These are phyloP conservation scores for Hemibagrus wyckioides DNA, from an alignment of 2,113 vertebrate species.

Conservation along the genomic window DNA sequence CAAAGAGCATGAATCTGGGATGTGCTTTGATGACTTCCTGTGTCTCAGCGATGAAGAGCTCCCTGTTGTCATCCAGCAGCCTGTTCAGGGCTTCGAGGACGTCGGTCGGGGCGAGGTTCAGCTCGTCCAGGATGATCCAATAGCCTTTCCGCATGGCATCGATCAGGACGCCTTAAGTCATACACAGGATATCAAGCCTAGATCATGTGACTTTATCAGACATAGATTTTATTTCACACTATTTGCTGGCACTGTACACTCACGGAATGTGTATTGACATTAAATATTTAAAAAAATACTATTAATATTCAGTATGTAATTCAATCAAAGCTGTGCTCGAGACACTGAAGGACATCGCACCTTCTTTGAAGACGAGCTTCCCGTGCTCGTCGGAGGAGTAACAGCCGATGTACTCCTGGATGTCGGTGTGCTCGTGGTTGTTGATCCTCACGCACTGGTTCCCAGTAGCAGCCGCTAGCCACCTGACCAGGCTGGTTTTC, in stretches of 20 bases:
- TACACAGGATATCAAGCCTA: background rate
- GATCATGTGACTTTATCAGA: background rate
- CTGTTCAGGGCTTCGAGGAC: conserved; percentile 96
- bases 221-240: background rate
- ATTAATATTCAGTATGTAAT: too few species aligned
- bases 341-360: conserved; percentile 57
- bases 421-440: conserved; percentile 97
- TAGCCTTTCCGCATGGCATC: conserved; percentile 97
- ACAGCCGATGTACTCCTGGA: conserved; percentile 97
- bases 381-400: conserved; percentile 88
- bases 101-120: conserved; percentile 96
- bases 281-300: too few species aligned
- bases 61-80: conserved; percentile 93
- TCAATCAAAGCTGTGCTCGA: too few species aligned
- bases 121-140: conserved; percentile 95
- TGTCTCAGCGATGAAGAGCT: conserved; percentile 92
- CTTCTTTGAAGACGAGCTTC: conserved; percentile 92
- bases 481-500: conserved; percentile 94
- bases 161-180: conserved; percentile 83
- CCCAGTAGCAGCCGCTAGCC: conserved; percentile 88
- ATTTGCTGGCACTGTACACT: too few species aligned
- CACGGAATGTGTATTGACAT: too few species aligned
- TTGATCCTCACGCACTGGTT: conserved; percentile 97
- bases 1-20: conserved; percentile 94
- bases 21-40: conserved; percentile 95